These are phyloP conservation scores for Pseudomyrmex cubaensis DNA, from an alignment of 1,140 invertebrate genomes.

Conservation along the genomic window DNA sequence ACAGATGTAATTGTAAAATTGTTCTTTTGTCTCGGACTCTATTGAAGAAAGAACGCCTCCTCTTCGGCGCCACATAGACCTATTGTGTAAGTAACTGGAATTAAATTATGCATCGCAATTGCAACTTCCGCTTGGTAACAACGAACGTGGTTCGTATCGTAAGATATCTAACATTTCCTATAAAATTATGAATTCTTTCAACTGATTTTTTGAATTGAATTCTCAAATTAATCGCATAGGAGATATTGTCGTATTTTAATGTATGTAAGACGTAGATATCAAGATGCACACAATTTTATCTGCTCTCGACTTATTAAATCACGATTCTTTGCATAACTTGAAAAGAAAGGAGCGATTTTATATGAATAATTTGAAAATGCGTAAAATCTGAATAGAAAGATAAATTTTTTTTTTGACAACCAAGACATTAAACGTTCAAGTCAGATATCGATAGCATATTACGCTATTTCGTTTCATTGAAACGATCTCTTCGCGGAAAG, in stretches of 20 bases:
- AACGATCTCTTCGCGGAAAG: slow-evolving; percentile 1
- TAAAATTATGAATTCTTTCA: neutral
- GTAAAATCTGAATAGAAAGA: neutral
- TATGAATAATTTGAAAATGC: too few species aligned
- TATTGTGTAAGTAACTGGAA: slow-evolving; percentile 68
- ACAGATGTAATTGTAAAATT: slow-evolving; percentile 73
- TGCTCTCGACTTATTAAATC: neutral
- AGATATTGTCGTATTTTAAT: neutral
- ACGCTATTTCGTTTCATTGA: slow-evolving; percentile 17
- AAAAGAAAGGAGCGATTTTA: too few species aligned
- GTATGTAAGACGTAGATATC: too few species aligned
- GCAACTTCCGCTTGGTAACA: slow-evolving; percentile 28
- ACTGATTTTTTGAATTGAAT: too few species aligned
- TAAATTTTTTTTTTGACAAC: neutral
- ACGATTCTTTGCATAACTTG: neutral
- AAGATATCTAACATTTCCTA: neutral
- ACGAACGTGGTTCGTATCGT: neutral
- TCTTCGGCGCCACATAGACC: slow-evolving; percentile 31
- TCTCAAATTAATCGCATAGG: too few species aligned
- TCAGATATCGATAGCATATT: neutral
- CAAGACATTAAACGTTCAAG: neutral
- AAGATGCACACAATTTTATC: neutral
- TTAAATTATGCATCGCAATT: slow-evolving; percentile 68
- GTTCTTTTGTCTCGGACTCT: slow-evolving; percentile 68
- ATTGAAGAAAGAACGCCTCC: slow-evolving; percentile 62